phyloP scores from a whole-genome alignment of 2,113 vertebrate genomes.

The Glaucomys volans region DNA sequence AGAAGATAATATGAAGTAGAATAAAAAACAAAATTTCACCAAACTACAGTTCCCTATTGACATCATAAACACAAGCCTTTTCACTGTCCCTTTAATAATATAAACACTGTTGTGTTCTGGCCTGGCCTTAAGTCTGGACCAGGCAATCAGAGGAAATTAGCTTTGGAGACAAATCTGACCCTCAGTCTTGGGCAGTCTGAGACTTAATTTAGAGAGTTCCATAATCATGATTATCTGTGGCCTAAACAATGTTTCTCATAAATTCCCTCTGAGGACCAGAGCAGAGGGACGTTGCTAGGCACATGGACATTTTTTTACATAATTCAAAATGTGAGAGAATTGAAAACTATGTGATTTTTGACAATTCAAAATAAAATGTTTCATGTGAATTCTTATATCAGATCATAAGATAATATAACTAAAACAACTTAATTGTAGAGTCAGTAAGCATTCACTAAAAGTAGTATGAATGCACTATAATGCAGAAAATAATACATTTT shows the following conservation, averaged over 20 bases:
- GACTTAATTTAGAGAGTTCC: background rate
- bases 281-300: background rate
- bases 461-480: background rate
- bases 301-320: no score
- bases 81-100: rapidly evolving
- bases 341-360: no score
- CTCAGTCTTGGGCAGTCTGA: background rate
- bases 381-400: background rate
- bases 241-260: background rate
- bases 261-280: background rate
- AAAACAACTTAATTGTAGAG: background rate
- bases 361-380: conserved; percentile 3
- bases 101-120: background rate
- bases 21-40: background rate
- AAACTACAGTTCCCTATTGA: background rate
- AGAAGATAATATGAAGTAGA: background rate
- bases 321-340: no score
- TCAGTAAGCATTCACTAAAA: background rate
- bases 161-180: background rate
- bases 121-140: background rate
- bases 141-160: background rate
- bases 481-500: background rate
- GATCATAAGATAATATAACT: background rate
- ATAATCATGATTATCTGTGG: background rate
- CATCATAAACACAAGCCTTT: background rate